Evolutionary conservation across 2,797 vertebrate species (phyloP).

Genomic region (Myotis findleyi): DNA sequence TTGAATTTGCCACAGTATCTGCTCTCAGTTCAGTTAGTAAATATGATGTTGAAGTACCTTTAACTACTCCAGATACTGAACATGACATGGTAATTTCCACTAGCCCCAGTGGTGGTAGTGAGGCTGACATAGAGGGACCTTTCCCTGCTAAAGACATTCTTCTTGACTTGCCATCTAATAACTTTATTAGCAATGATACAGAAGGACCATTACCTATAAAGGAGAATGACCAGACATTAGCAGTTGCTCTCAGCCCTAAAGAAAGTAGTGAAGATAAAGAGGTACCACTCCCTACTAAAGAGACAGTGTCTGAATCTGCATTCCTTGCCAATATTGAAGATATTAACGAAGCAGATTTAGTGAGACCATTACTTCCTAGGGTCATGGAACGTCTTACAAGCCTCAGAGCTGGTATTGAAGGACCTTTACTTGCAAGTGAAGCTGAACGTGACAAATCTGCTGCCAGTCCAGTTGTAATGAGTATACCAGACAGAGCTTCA

Average conservation of each 20-base stretch:
- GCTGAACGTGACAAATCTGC: constrained; percentile 74
- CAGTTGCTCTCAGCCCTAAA: constrained; percentile 69
- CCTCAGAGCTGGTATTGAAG: constrained; percentile 80
- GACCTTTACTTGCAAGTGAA: constrained; percentile 77
- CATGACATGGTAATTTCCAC: constrained; percentile 82
- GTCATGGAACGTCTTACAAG: constrained; percentile 82
- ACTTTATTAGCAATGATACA: constrained; percentile 55
- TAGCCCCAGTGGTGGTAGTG: constrained; percentile 79
- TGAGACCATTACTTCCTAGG: constrained; percentile 83
- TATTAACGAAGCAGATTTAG: constrained; percentile 81
- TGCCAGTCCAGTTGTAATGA: constrained; percentile 73
- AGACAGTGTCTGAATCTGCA: constrained; percentile 50
- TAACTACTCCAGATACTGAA: constrained; percentile 77
- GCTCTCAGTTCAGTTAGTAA: constrained; percentile 69
- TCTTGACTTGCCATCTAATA: constrained; percentile 65
- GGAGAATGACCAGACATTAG: constrained; percentile 69
- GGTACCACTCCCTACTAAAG: constrained; percentile 46
- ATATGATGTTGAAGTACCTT: constrained; percentile 73
- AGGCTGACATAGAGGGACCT: constrained; percentile 82
- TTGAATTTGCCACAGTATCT: constrained; percentile 64
- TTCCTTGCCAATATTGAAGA: constrained; percentile 75
- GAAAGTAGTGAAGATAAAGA: constrained; percentile 75
- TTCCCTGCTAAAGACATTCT: constrained; percentile 81
- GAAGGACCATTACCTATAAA: constrained; percentile 63
- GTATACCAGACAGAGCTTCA: constrained; percentile 79